A percentile compares a stretch with the other conserved stretches of the same genome.
These are phyloP conservation scores for Oligia fasciuncula DNA, from an alignment of 2,888 invertebrate genomes.

Conservation along the genomic window DNA sequence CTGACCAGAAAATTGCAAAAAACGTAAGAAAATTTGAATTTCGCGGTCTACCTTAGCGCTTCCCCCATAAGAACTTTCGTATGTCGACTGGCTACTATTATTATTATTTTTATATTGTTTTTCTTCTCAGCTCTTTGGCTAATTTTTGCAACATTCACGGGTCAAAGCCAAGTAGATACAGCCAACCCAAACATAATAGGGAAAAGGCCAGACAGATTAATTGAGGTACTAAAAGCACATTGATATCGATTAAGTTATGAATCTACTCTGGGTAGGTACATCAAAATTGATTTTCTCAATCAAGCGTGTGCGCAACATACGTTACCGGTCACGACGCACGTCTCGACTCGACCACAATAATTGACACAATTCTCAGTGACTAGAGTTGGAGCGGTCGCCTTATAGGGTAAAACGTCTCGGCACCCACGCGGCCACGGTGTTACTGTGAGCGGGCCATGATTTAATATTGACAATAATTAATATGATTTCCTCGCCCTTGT, in stretches of 20 bases:
- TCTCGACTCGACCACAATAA: conserved; percentile 68
- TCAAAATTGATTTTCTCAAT: conserved; percentile 49
- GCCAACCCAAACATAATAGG: not conserved
- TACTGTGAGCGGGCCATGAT: conserved; percentile 45
- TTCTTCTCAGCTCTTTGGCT: not conserved
- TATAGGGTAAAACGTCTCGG: conserved; percentile 64
- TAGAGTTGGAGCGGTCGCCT: conserved; percentile 60
- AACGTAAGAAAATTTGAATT: no score
- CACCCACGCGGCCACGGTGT: conserved; percentile 27
- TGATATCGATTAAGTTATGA: not conserved
- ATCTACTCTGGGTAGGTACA: not conserved
- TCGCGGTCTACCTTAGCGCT: no score
- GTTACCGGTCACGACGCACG: conserved; percentile 57
- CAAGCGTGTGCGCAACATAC: conserved; percentile 29
- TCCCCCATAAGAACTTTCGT: no score
- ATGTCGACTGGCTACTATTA: no score
- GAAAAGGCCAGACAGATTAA: not conserved
- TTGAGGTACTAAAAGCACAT: not conserved
- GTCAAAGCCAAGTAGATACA: not conserved
- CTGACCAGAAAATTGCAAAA: no score
- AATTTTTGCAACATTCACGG: not conserved
- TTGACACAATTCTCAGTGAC: conserved; percentile 74
- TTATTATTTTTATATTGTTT: not conserved
- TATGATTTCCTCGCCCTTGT: no score
- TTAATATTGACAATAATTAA: not conserved